Base-by-base conservation (phyloP, 2,113 vertebrate species). In the Albula goreensis region DNA sequence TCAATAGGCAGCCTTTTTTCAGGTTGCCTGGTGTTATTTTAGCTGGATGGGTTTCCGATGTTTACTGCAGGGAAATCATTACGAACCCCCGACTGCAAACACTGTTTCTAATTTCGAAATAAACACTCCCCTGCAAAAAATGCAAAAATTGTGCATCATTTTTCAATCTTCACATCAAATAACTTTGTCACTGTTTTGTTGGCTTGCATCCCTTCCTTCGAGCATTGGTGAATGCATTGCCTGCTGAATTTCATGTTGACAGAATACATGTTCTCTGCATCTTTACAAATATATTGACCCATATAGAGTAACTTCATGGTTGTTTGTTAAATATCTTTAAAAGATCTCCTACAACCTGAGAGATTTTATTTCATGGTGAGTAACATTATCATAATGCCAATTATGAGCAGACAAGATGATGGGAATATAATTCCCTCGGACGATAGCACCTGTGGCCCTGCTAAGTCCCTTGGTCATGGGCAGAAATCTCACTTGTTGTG, bases 41-140 rank as follows among this genome's bases (percentile, higher is more conserved):
- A 63, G 53, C 70, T 60, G 41, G 83, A 78, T 89, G 82, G 41
- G 13, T 88, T 86, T 89, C 82, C 57, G 86, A 82, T 88, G 88
- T 90, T 92, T 90, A 90, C 82, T 83, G 81, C 82, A 50, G 41
- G 41, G 70, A 89, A 88, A 89, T 87, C 87, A 89, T 86, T 87
- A 77, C 82, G 78, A 50, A 13, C 17, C 82, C 81, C 80, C 49
- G 52, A 80, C 80, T 63, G 25, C 12, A 85, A 88, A 85, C 83
- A 84, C 80, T 85, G 83, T 56, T 74, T 80, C 85, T 86, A 88
- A 82, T 89, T 89, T 89, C 77, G 77, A 85, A 88, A 88, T 83
- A 82, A 86, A 74, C 60, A 80, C 66, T 88, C 48, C 80, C 74
- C 85, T 90, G 86, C 52, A 19, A 82, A 85, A 41, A 87, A 85